Evolutionary conservation across 35 echinoderm and acorn worm species (phyloP).

Genomic region (Strongylocentrotus purpuratus): DNA sequence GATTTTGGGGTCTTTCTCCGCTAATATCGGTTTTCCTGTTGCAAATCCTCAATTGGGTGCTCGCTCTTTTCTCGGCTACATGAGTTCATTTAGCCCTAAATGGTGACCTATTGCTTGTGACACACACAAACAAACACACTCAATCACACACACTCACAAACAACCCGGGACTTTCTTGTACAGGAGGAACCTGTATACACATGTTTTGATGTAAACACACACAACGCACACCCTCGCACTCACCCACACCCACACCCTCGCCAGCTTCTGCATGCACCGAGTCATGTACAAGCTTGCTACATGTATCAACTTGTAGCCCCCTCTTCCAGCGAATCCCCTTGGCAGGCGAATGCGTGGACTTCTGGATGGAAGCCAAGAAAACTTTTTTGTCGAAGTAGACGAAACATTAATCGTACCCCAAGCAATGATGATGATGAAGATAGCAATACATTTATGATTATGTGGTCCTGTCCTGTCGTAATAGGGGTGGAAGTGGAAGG

Average conservation of each 20-base stretch:
- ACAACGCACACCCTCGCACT: neutral
- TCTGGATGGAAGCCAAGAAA: neutral
- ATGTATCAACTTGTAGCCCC: neutral
- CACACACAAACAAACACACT: constrained; percentile 20
- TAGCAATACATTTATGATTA: neutral
- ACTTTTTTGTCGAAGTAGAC: neutral
- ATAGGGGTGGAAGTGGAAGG: neutral
- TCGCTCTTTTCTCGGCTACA: constrained; percentile 19
- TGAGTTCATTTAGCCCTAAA: constrained; percentile 19
- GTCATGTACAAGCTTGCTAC: neutral
- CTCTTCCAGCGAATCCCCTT: neutral
- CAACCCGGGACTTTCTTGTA: neutral
- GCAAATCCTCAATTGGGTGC: constrained; percentile 5
- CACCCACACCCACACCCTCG: constrained; percentile 7
- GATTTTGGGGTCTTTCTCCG: constrained; percentile 24
- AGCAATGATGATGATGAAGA: constrained; percentile 4
- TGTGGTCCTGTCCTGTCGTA: constrained; percentile 7
- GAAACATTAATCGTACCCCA: neutral
- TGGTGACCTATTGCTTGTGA: neutral
- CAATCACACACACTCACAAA: constrained; percentile 15
- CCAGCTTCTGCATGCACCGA: neutral
- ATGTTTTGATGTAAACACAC: neutral
- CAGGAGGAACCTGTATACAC: neutral
- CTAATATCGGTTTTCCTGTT: constrained; percentile 34
- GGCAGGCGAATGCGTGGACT: neutral